A percentile compares a stretch with the other conserved stretches of the same genome.
phyloP scores from a whole-genome alignment of 2,113 vertebrate genomes.

The Donacobius atricapilla region DNA sequence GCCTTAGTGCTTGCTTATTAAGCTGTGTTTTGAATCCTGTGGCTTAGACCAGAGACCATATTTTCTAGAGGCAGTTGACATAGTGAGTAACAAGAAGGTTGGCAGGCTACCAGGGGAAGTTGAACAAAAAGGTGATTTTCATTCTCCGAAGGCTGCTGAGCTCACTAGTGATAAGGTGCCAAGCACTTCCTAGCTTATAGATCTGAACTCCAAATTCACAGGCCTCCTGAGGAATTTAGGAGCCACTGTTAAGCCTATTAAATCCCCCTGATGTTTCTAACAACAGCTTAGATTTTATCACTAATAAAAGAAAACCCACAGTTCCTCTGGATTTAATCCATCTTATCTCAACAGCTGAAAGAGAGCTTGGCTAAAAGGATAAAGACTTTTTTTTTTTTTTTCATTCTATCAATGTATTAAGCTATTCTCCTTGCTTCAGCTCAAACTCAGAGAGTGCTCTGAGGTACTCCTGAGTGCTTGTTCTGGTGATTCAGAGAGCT shows the following conservation, averaged over 20 bases:
- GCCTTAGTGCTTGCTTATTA: not conserved
- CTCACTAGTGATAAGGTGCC: slow-evolving; percentile 1
- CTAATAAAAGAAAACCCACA: not conserved
- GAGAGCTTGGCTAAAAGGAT: not conserved
- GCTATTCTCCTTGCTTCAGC: not conserved
- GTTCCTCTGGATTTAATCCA: not conserved
- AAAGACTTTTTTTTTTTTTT: not conserved
- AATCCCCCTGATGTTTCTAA: slow-evolving; percentile 15
- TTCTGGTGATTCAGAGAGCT: not conserved
- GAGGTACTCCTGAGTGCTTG: not conserved
- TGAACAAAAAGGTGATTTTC: slow-evolving; percentile 33
- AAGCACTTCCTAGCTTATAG: not conserved
- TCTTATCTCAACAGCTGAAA: slow-evolving; percentile 4
- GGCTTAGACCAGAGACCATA: not conserved
- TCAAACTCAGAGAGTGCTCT: not conserved
- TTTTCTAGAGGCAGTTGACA: not conserved
- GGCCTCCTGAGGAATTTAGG: not conserved
- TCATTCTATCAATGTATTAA: not conserved
- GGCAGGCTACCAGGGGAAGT: not conserved
- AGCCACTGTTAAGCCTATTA: slow-evolving; percentile 19
- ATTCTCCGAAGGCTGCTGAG: not conserved
- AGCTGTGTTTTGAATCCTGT: not conserved
- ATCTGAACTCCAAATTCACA: slow-evolving; percentile 13
- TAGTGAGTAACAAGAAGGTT: not conserved
- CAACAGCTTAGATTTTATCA: slow-evolving; percentile 36